A percentile compares a stretch with the other conserved stretches of the same genome.
These are phyloP conservation scores for Isurus oxyrinchus DNA, from an alignment of 2,113 vertebrate genomes.

Conservation along the genomic window DNA sequence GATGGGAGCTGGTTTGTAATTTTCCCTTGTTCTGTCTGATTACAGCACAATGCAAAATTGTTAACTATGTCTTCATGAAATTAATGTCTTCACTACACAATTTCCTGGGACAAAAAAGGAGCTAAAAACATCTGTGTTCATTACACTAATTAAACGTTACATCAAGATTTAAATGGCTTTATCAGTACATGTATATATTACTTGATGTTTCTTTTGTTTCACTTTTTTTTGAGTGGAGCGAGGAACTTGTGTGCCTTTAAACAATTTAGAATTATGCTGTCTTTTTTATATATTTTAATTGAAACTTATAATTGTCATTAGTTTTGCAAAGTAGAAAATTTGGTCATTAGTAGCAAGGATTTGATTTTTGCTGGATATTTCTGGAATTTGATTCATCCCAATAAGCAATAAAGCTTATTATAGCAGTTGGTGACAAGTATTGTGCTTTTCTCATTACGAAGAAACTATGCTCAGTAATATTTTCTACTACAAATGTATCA, in stretches of 20 bases:
- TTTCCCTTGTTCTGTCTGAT: conserved; percentile 49
- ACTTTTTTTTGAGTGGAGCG: neutral
- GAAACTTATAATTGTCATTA: neutral
- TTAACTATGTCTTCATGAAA: conserved; percentile 46
- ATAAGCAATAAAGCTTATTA: neutral
- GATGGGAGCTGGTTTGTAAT: conserved; percentile 49
- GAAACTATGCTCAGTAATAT: neutral
- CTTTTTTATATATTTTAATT: neutral
- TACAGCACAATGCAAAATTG: conserved; percentile 48
- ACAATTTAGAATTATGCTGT: neutral
- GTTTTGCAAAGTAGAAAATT: neutral
- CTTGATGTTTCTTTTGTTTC: conserved; percentile 7
- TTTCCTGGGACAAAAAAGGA: conserved; percentile 32
- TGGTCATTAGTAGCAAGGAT: neutral
- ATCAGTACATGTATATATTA: neutral
- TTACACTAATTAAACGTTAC: conserved; percentile 32
- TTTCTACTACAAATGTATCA: neutral
- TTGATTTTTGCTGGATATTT: conserved; percentile 6
- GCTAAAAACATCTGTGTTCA: conserved; percentile 29
- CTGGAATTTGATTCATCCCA: neutral
- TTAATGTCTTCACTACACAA: conserved; percentile 39
- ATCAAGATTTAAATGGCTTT: conserved; percentile 23
- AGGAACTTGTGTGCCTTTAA: neutral
- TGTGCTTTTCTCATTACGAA: neutral
- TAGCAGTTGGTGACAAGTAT: neutral